Evolutionary conservation across 2,797 vertebrate species (phyloP), one percentile per base, ranked within the genome.

Genomic region (Lagorchestes hirsutus): DNA sequence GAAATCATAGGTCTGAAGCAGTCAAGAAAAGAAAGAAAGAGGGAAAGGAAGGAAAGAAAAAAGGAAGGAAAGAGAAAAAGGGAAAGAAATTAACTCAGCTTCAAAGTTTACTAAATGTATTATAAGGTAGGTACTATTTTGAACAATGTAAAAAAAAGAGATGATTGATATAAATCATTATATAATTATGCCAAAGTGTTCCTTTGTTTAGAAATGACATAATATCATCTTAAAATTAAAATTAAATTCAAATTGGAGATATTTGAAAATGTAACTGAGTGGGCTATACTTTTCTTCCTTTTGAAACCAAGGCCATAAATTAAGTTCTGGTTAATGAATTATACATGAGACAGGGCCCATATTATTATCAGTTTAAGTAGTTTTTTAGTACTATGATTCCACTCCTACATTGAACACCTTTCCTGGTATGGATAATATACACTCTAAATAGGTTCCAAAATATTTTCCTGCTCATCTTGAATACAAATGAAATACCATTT

Each of bases 161-260:
- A 92, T 95, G 95, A 97, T 92, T 95, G 93, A 95, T 94, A 95
- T 92, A 94, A 93, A 31, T 62, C 24, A 91, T 95, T 92, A 97
- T 90, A 94, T 92, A 94, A 94, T 97, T 95, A 94, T 96, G 87
- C 92, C 91, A 95, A 96, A 98, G 93, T 93, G 55, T 95, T 98
- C 62, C 90, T 95, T 97, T 93, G 46, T 55, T 96, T 96, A 67
- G 55, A 97, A 96, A 96, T 96, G 96, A 96, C 96, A 97, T 95
- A 97, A 96, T 87, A 97, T 91, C 56, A 96, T 96, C 97, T 98
- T 97, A 93, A 91, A 95, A 87, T 96, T 93, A 96, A 96, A 97
- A 97, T 97, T 92, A 96, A 96, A 67, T 95, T 97, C 93, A 96
- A 95, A 95, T 97, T 74, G 90, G 40, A 96, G 94, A 95, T 91